Conservation (phyloP, 2,113 vertebrate genomes). For the Ondatra zibethicus region DNA sequence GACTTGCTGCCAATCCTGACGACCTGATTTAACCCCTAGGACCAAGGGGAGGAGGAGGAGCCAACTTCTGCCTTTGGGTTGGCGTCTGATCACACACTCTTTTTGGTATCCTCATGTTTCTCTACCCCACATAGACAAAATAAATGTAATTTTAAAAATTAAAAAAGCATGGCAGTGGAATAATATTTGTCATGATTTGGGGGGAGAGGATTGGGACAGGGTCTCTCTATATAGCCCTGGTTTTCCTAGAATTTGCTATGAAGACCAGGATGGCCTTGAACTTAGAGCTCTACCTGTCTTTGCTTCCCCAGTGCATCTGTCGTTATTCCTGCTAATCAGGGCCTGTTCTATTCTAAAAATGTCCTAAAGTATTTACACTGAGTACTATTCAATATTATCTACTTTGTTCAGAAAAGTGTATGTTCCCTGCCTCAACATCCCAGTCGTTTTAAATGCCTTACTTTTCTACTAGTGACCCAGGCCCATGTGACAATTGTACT, state of each 20-base stretch:
- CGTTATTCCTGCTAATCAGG: slow-evolving; percentile 8
- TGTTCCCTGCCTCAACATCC: not conserved
- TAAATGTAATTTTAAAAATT: not conserved
- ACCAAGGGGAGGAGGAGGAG: not conserved
- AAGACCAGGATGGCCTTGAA: not conserved
- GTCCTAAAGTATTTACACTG: not conserved
- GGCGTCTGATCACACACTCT: not conserved
- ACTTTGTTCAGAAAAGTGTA: not conserved
- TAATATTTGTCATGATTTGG: not conserved
- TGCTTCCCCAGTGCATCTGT: not conserved
- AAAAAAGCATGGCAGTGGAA: not conserved
- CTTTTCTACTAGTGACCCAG: not conserved
- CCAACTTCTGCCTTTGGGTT: not conserved
- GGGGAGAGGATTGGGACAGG: not conserved
- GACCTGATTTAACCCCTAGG: no score
- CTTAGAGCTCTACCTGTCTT: not conserved
- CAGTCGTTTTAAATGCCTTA: not conserved
- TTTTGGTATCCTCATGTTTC: not conserved
- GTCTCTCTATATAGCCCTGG: not conserved
- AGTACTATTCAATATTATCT: not conserved
- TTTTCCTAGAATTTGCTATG: not conserved
- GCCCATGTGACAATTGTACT: not conserved
- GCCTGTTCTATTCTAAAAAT: not conserved
- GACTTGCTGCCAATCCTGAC: not conserved
- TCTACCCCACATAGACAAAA: not conserved